These are phyloP conservation scores for Motacilla alba DNA, from an alignment of 2,113 vertebrate species.

Conservation along the genomic window DNA sequence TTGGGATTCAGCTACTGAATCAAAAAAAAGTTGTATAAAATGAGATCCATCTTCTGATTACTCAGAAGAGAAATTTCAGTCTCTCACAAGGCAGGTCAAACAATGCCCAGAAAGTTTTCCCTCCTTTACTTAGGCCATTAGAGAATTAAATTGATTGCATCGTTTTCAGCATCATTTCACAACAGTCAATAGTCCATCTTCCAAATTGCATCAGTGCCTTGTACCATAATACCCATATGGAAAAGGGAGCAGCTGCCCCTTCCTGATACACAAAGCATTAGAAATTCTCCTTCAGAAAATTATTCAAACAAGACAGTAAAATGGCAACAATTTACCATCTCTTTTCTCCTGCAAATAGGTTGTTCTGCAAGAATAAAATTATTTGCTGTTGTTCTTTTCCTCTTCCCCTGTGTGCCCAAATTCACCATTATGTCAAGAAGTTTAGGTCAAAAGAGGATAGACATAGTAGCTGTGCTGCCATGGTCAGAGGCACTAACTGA, in stretches of 20 bases:
- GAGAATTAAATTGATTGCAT: conserved; percentile 48
- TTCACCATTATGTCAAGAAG: neutral
- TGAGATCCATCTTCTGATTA: conserved; percentile 23
- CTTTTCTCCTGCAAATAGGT: neutral
- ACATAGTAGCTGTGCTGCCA: neutral
- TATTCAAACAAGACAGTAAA: conserved; percentile 17
- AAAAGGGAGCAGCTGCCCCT: conserved; percentile 9
- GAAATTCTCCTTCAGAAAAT: conserved; percentile 35
- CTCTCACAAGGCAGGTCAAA: conserved; percentile 17
- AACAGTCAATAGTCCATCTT: conserved; percentile 54
- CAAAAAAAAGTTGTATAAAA: neutral
- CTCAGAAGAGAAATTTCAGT: conserved; percentile 3
- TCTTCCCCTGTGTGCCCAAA: neutral
- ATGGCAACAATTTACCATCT: conserved; percentile 10
- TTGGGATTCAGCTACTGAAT: neutral
- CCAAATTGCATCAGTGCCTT: conserved; percentile 2
- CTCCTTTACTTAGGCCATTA: conserved; percentile 25
- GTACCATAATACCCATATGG: neutral
- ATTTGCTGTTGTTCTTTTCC: neutral
- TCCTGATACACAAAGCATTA: neutral
- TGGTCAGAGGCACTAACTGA: neutral
- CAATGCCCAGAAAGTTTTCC: conserved; percentile 46
- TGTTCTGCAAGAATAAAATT: neutral
- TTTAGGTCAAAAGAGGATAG: neutral
- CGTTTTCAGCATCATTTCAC: conserved; percentile 52